These are phyloP conservation scores for Mythimna pallens DNA, from an alignment of 2,888 invertebrate species.

Conservation along the genomic window DNA sequence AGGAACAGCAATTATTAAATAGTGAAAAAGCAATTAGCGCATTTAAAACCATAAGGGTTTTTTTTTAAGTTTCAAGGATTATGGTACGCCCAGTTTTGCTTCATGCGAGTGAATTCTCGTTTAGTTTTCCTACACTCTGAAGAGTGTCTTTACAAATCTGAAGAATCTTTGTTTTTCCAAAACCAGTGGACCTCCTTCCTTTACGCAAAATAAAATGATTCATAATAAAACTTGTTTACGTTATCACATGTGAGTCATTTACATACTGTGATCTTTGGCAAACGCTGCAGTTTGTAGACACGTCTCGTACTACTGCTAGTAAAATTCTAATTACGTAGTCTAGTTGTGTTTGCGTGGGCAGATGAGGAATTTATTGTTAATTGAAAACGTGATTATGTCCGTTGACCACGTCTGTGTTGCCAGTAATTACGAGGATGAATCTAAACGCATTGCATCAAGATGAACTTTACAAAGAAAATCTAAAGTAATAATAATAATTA, in stretches of 20 bases:
- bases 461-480: background rate
- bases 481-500: background rate
- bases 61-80: too few relatives aligned
- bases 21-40: too few relatives aligned
- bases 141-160: background rate
- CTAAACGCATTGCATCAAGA: background rate
- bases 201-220: constrained; percentile 13
- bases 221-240: constrained; percentile 24
- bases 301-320: constrained; percentile 36
- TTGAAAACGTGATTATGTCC: constrained; percentile 23
- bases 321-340: constrained; percentile 40
- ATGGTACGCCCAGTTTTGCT: background rate
- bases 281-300: constrained; percentile 35
- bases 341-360: constrained; percentile 36
- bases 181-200: background rate
- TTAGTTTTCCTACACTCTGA: too few relatives aligned
- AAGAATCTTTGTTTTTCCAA: background rate
- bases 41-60: too few relatives aligned
- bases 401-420: background rate
- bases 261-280: constrained; percentile 41
- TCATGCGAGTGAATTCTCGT: background rate
- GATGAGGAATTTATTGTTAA: constrained; percentile 21
- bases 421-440: background rate
- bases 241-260: constrained; percentile 27
- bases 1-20: too few relatives aligned